Evolutionary conservation across 2,113 vertebrate genomes (phyloP).

Genomic region (Chaenogobius annularis): DNA sequence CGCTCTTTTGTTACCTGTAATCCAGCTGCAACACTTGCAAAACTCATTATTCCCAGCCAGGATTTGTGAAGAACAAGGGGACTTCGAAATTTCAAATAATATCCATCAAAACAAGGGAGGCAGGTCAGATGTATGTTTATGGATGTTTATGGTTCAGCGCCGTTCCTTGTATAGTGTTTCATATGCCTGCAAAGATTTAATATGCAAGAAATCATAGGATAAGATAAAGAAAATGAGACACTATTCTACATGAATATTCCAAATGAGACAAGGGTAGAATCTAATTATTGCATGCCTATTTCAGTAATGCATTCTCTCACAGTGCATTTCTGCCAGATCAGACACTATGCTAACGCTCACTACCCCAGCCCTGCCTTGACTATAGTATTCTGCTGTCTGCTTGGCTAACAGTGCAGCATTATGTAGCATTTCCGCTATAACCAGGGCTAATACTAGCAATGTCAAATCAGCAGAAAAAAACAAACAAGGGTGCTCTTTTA

Average conservation of each 20-base stretch:
- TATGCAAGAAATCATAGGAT: slow-evolving; percentile 11
- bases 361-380: slow-evolving; percentile 47
- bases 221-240: slow-evolving; percentile 48
- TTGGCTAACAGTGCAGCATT: slow-evolving; percentile 62
- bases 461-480: slow-evolving; percentile 57
- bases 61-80: slow-evolving; percentile 53
- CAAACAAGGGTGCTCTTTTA: slow-evolving; percentile 37
- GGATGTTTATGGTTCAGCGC: not conserved
- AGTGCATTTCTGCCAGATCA: slow-evolving; percentile 33
- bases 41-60: slow-evolving; percentile 53
- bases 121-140: slow-evolving; percentile 2
- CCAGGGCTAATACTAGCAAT: slow-evolving; percentile 58
- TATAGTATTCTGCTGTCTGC: slow-evolving; percentile 49
- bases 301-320: slow-evolving; percentile 33
- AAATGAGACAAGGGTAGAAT: slow-evolving; percentile 29
- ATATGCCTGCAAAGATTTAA: slow-evolving; percentile 8
- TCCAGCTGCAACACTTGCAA: slow-evolving; percentile 55
- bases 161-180: slow-evolving; percentile 15
- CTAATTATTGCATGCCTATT: slow-evolving; percentile 35
- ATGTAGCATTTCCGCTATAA: slow-evolving; percentile 55
- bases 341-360: slow-evolving; percentile 50
- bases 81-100: slow-evolving; percentile 42
- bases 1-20: slow-evolving; percentile 30
- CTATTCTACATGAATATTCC: slow-evolving; percentile 42
- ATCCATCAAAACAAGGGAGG: slow-evolving; percentile 27